Evolutionary conservation across 2,113 vertebrate species (phyloP), one percentile per base, ranked within the genome.

Genomic region (Nicator chloris): DNA sequence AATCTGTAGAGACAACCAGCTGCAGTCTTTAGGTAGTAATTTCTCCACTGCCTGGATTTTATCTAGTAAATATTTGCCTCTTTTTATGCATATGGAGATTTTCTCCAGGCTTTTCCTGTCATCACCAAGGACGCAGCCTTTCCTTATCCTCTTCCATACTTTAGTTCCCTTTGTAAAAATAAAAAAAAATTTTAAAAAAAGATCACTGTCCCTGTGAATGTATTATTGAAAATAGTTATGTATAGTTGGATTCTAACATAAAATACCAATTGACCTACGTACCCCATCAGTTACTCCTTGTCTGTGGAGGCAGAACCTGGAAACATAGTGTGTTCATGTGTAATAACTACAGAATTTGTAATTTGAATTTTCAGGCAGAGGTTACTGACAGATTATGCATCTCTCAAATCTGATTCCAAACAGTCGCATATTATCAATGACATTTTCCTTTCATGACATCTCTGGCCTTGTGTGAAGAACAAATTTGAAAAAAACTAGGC

Each of bases 1-100:
- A 93, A 93, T 84, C 88, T 96, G 51, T 40, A 79, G 65, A 93
- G 72, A 91, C 69, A 84, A 84, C 88, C 77, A 89, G 72, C 89
- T 92, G 86, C 89, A 91, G 77, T 51, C 44, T 80, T 88, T 87
- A 80, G 78, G 73, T 56, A 86, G 78, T 44, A 68, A 80, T 90
- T 91, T 89, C 44, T 61, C 66, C 50, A 82, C 63, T 77, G 82
- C 37, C 44, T 91, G 68, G 47, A 66, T 91, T 85, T 95, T 82
- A 19, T 69, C 59, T 88, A 63, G 87, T 70, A 91, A 79, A 93
- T 91, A 57, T 89, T 89, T 93, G 54, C 21, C 59, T 92, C 47
- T 77, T 82, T 80, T 82, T 77, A 60, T 57, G 54, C 24, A 42
- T 50, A 40, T 45, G 39, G n/a, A 83, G 54, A 68, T 64, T 80